Conservation (phyloP, 2,797 vertebrate genomes). For the Fringilla coelebs region DNA sequence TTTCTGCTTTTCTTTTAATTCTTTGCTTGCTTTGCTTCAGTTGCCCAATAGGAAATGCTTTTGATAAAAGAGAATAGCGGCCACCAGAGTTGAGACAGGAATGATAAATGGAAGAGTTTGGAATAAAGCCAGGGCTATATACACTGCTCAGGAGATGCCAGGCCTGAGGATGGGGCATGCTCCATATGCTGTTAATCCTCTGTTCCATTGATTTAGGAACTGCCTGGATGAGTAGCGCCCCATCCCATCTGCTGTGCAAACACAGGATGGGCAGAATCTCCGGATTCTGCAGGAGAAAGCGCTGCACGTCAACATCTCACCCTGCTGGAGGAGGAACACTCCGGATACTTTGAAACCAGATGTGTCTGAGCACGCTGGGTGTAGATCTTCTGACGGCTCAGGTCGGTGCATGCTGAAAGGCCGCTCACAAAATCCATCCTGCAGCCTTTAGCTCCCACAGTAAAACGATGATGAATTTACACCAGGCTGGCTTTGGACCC, state of each 20-base stretch:
- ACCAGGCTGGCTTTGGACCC: background rate
- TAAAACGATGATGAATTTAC: background rate
- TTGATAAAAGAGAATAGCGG: background rate
- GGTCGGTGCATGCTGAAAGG: background rate
- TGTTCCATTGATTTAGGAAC: background rate
- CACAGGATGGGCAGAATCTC: background rate
- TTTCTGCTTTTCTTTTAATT: background rate
- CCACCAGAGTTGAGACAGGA: background rate
- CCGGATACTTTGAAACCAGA: background rate
- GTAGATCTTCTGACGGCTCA: background rate
- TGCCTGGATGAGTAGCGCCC: background rate
- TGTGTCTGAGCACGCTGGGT: rapidly evolving
- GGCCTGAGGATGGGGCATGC: background rate
- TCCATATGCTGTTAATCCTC: background rate
- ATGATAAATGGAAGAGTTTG: background rate
- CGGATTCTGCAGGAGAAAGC: background rate
- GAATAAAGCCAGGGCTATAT: background rate
- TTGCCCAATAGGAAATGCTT: background rate
- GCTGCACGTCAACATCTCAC: background rate
- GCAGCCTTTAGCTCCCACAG: background rate
- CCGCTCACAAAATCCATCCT: background rate
- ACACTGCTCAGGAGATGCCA: background rate
- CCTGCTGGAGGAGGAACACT: background rate
- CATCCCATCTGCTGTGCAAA: background rate
- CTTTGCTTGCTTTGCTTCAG: background rate